phyloP scores from a whole-genome alignment of 2,888 invertebrate genomes.

The Gastracanthus pulcherrimus region DNA sequence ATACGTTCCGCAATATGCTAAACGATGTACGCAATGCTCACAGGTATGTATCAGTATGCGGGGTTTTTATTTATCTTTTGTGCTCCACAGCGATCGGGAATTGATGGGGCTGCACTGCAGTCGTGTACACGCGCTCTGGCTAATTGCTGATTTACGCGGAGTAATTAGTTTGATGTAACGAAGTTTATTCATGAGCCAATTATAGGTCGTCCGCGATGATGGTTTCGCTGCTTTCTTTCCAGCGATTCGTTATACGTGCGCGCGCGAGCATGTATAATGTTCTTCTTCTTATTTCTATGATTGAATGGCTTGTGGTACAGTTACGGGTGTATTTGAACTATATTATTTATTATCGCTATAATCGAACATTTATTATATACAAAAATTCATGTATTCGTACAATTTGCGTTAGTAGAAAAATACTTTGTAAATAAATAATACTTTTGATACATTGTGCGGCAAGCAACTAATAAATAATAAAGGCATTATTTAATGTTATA shows the following conservation, averaged over 20 bases:
- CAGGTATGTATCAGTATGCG: not conserved
- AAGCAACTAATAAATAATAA: too few species aligned
- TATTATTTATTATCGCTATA: constrained; percentile 11
- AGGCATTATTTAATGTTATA: too few species aligned
- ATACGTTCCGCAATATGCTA: too few species aligned
- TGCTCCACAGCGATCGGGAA: constrained; percentile 4
- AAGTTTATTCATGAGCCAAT: constrained; percentile 55
- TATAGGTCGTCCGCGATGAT: constrained; percentile 32
- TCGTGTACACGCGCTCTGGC: not conserved
- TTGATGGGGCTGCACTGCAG: constrained; percentile 33
- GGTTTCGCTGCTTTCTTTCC: constrained; percentile 3
- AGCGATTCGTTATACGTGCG: not conserved
- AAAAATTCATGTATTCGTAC: not conserved
- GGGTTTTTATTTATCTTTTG: not conserved
- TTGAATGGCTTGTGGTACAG: not conserved
- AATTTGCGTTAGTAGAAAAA: not conserved
- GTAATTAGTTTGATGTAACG: constrained; percentile 41
- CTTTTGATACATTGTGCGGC: not conserved
- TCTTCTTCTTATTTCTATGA: not conserved
- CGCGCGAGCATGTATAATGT: too few species aligned
- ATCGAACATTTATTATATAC: not conserved
- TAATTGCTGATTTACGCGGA: constrained; percentile 50
- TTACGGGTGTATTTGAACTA: not conserved
- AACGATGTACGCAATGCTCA: not conserved
- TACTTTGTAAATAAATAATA: not conserved